phyloP scores from a whole-genome alignment of 1,140 invertebrate species.

The Diabrotica undecimpunctata region DNA sequence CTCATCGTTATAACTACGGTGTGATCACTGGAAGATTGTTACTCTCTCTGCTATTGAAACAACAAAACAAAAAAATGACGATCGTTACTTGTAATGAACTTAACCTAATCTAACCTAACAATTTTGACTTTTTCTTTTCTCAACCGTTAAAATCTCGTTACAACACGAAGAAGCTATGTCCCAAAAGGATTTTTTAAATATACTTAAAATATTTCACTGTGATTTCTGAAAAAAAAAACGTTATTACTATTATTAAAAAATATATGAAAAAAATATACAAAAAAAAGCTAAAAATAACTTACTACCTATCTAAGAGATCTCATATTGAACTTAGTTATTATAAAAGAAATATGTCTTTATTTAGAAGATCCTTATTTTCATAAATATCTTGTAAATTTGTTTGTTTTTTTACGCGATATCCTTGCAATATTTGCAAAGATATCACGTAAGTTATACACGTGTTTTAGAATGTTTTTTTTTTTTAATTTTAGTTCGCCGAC shows the following conservation, averaged over 20 bases:
- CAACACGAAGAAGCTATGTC: background rate
- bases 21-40: constrained; percentile 44
- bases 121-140: constrained; percentile 1
- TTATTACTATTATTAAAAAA: constrained; percentile 47
- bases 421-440: constrained; percentile 40
- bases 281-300: constrained; percentile 44
- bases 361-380: constrained; percentile 46
- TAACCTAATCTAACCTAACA: constrained; percentile 19
- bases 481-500: constrained; percentile 7
- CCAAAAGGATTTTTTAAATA: constrained; percentile 25
- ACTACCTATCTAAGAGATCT: constrained; percentile 49
- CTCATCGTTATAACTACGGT: constrained; percentile 94
- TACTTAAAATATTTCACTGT: constrained; percentile 48
- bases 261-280: constrained; percentile 35
- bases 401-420: constrained; percentile 23
- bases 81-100: constrained; percentile 1
- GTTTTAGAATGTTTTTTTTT: constrained; percentile 13
- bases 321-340: constrained; percentile 45
- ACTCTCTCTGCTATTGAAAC: background rate
- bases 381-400: constrained; percentile 30
- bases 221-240: constrained; percentile 47
- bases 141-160: constrained; percentile 16
- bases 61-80: background rate
- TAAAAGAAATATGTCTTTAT: constrained; percentile 40
- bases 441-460: constrained; percentile 13